A percentile compares a stretch with the other conserved stretches of the same genome.
Evolutionary conservation across 2,797 vertebrate genomes (phyloP).

Genomic region (Halcyon leucocephala): DNA sequence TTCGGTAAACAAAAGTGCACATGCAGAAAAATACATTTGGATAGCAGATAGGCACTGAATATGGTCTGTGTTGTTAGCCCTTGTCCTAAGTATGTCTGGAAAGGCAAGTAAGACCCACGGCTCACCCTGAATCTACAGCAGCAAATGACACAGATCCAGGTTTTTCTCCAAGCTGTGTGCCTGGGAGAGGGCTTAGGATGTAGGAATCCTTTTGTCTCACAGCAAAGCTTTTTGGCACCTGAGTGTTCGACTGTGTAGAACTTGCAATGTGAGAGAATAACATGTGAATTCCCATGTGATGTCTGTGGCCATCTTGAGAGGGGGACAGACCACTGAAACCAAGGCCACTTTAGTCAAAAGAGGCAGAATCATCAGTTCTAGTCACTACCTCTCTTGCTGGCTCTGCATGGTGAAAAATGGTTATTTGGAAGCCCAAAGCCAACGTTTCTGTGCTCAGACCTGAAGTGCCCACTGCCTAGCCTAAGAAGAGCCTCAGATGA

Average conservation of each 20-base stretch:
- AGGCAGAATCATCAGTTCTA: background rate
- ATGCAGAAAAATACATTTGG: conserved; percentile 59
- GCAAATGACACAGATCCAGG: conserved; percentile 15
- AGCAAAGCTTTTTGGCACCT: conserved; percentile 29
- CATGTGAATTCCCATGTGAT: background rate
- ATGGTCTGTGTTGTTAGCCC: conserved; percentile 57
- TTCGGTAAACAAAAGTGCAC: conserved; percentile 78
- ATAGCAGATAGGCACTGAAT: conserved; percentile 63
- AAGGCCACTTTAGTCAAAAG: background rate
- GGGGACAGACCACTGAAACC: background rate
- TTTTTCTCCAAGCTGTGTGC: background rate
- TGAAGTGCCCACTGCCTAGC: background rate
- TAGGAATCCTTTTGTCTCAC: background rate
- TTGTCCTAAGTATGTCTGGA: conserved; percentile 26
- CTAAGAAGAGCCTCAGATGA: background rate
- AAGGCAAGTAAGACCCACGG: background rate
- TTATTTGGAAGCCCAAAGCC: background rate
- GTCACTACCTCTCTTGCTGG: background rate
- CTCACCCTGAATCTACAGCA: conserved; percentile 43
- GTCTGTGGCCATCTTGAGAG: background rate
- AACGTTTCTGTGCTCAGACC: background rate
- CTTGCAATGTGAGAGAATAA: background rate
- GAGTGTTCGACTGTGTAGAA: background rate
- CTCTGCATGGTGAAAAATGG: background rate
- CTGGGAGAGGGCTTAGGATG: background rate